Base-by-base conservation (phyloP, 1,140 invertebrate species). In the Caerostris darwini region DNA sequence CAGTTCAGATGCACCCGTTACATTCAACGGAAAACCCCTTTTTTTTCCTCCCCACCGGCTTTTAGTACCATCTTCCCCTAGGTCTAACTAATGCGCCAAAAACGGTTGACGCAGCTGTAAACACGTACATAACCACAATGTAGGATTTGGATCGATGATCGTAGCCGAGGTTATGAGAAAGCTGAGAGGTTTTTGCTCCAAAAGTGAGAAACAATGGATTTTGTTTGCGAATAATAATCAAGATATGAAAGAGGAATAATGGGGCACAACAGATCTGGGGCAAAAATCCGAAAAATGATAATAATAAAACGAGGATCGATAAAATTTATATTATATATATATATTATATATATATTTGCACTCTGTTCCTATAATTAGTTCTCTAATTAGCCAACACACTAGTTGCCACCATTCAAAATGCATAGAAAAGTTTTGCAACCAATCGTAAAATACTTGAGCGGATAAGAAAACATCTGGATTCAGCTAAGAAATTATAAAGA, bases 61-160 rank as follows among this genome's bases (percentile, higher is more conserved):
- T 3, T 3, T 19, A 19, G 14, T 8, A 17, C 12, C 14, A 77
- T n/a, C 14, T 17, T 34, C 7, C 7, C 7, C 17, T 77, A 77
- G 34, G 34, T 34, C 34, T 34, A 34, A 34, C 34, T 34, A 34
- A 34, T 34, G 34, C 34, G 34, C 34, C 71, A 77, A 34, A 34
- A 34, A 34, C 34, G 34, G 34, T 19, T 19, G 14, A 34, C 2
- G 8, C 14, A n/a, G 4, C 83, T 5, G 56, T 86, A n/a, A 86
- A 86, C 83, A 86, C 19, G 56, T 57, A 86, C 67, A 14, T 34
- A 34, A 34, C 34, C 34, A 34, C 17, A 14, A 14, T 69, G 17
- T 57, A n/a, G 57, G 57, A 86, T 57, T 14, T 86, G 83, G 83
- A 86, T 86, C 83, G 83, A 86, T 86, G 83, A 86, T 17, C 83